Evolutionary conservation across 2,888 invertebrate genomes (phyloP).

Genomic region (Therioaphis trifolii): DNA sequence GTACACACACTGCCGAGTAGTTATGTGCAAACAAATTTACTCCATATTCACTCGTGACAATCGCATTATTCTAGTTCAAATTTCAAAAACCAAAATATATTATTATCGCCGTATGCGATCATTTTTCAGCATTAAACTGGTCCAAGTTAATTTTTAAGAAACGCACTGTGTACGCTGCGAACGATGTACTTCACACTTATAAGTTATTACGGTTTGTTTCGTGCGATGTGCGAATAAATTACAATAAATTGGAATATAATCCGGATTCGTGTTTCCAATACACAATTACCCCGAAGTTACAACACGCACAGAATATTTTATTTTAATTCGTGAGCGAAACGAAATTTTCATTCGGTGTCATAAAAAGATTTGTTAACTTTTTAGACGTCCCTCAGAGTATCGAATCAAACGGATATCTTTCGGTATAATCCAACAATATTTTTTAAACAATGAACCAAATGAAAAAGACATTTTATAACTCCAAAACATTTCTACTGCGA

Average conservation of each 20-base stretch:
- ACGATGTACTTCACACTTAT: not conserved
- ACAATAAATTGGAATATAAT: slow-evolving; percentile 20
- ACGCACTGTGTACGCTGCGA: not conserved
- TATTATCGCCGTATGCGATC: not conserved
- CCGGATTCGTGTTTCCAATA: not conserved
- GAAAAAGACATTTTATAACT: too few species aligned
- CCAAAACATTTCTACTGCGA: too few species aligned
- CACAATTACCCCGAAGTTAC: not conserved
- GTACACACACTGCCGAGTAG: not conserved
- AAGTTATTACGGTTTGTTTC: not conserved
- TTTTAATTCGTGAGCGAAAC: not conserved
- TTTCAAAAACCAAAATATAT: not conserved
- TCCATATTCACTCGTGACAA: not conserved
- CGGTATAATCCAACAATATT: too few species aligned
- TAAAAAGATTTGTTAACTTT: too few species aligned
- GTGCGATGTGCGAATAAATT: not conserved
- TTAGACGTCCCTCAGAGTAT: too few species aligned
- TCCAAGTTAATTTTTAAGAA: not conserved
- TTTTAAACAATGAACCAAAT: too few species aligned
- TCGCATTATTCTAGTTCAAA: not conserved
- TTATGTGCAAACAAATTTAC: not conserved
- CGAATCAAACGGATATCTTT: too few species aligned
- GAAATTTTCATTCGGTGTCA: too few species aligned
- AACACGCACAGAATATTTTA: not conserved
- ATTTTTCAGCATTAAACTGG: not conserved